Evolutionary conservation across 2,797 vertebrate species (phyloP).

Genomic region (Pteronotus mesoamericanus): DNA sequence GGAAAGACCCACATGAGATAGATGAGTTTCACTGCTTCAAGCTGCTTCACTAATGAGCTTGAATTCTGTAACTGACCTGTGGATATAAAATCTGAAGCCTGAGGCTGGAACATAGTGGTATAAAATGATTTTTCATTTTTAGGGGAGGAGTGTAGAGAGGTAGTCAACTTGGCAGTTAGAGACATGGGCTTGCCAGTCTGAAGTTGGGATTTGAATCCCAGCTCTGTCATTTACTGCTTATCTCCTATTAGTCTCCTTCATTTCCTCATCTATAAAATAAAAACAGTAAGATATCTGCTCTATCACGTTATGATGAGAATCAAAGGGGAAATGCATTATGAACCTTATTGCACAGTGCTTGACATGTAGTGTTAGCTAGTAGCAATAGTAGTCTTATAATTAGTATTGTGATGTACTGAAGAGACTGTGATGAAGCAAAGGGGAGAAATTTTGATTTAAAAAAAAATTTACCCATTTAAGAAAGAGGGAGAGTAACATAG

Average conservation of each 20-base stretch:
- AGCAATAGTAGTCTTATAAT: not conserved
- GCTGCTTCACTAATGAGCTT: slow-evolving; percentile 13
- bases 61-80: not conserved
- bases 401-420: slow-evolving; percentile 14
- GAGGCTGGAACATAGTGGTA: not conserved
- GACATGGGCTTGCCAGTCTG: not conserved
- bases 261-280: not conserved
- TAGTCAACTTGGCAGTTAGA: not conserved
- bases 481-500: not conserved
- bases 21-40: not conserved
- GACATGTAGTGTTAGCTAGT: not conserved
- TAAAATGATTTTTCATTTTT: slow-evolving; percentile 26
- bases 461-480: not conserved
- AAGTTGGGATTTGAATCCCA: not conserved
- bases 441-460: not conserved
- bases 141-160: not conserved
- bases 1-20: not conserved
- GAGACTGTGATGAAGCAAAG: not conserved
- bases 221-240: not conserved
- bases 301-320: not conserved
- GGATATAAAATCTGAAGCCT: slow-evolving; percentile 23
- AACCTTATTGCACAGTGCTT: not conserved
- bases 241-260: not conserved
- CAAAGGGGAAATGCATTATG: not conserved
- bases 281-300: not conserved